phyloP scores from a whole-genome alignment of 1,140 invertebrate species.

The Brachystomella parvula region DNA sequence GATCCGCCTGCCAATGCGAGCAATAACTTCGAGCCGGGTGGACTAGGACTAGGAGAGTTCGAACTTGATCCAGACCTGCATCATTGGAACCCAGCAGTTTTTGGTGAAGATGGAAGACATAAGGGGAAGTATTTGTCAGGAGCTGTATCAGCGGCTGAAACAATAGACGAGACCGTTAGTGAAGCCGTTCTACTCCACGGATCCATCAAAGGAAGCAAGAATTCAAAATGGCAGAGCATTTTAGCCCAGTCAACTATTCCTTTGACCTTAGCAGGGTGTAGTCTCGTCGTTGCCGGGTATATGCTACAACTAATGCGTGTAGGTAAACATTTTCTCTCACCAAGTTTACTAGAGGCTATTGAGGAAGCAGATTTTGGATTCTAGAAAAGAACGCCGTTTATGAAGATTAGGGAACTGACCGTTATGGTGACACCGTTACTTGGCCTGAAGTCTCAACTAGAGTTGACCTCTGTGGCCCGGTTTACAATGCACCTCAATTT shows the following conservation, averaged over 20 bases:
- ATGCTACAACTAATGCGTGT: not conserved
- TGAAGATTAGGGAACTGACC: too few relatives aligned
- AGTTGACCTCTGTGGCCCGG: too few relatives aligned
- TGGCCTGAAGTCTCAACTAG: too few relatives aligned
- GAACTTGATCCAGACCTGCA: too few relatives aligned
- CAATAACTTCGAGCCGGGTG: too few relatives aligned
- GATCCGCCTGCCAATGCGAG: too few relatives aligned
- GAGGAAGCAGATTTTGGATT: not conserved
- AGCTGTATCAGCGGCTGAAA: not conserved
- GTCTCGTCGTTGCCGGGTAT: not conserved
- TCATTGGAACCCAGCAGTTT: too few relatives aligned
- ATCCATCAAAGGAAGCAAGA: not conserved
- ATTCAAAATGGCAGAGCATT: not conserved
- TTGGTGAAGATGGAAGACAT: not conserved
- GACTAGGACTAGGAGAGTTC: too few relatives aligned
- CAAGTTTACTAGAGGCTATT: not conserved
- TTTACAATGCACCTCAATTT: too few relatives aligned
- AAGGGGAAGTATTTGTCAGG: not conserved
- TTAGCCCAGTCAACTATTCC: not conserved
- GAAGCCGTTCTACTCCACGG: not conserved
- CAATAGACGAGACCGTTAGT: not conserved
- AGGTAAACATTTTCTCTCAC: not conserved
- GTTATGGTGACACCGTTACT: too few relatives aligned
- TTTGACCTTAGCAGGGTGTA: not conserved
- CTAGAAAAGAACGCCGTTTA: too few relatives aligned